These are phyloP conservation scores for Auanema sp. DNA, from an alignment of 2,888 invertebrate genomes.

Conservation along the genomic window DNA sequence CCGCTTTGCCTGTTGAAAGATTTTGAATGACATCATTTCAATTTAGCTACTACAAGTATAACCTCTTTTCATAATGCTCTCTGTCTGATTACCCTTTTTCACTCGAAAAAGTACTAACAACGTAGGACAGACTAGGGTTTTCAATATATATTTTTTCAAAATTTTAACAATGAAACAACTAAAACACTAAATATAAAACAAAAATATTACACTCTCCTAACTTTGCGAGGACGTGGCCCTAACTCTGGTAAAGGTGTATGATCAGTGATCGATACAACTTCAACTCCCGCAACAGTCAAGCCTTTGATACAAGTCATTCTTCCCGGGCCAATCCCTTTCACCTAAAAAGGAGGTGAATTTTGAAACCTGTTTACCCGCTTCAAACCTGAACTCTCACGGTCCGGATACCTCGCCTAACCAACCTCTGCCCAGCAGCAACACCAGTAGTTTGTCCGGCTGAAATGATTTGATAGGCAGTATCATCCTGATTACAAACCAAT, in stretches of 20 bases:
- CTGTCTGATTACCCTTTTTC: too few species aligned
- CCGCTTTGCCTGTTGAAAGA: too few species aligned
- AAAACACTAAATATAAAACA: background rate
- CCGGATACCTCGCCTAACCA: conserved; percentile 62
- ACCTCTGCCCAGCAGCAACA: conserved; percentile 73
- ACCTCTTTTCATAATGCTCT: too few species aligned
- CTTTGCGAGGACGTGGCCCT: conserved; percentile 79
- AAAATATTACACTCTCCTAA: conserved; percentile 74
- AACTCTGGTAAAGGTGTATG: conserved; percentile 81
- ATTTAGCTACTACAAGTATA: too few species aligned
- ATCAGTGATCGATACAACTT: conserved; percentile 90
- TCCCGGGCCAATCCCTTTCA: conserved; percentile 67
- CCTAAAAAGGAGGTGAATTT: conserved; percentile 23
- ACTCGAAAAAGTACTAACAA: too few species aligned
- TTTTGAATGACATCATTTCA: too few species aligned
- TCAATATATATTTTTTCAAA: background rate
- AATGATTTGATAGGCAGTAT: background rate
- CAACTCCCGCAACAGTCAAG: conserved; percentile 84
- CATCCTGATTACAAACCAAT: conserved; percentile 69
- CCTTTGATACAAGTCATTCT: conserved; percentile 85
- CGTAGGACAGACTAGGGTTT: too few species aligned
- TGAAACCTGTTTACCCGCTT: too few species aligned
- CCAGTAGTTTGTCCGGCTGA: conserved; percentile 83
- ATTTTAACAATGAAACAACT: conserved; percentile 1
- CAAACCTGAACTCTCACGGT: conserved; percentile 57